Percentiles rank a stretch among this genome's conserved stretches.
Conservation (phyloP, 1,140 invertebrate genomes). For the Thaumetopoea pityocampa region DNA sequence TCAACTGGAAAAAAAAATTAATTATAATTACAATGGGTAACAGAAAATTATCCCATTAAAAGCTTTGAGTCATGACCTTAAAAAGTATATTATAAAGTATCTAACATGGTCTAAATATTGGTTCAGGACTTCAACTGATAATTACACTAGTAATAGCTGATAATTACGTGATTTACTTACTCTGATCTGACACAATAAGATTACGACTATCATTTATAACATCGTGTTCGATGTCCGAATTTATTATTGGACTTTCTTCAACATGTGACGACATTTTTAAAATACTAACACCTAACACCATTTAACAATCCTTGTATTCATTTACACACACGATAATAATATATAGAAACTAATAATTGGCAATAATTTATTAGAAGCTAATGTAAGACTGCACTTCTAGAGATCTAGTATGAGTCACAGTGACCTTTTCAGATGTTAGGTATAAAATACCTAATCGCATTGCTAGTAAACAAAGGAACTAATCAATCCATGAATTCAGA, state of each 20-base stretch:
- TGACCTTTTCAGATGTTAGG: slow-evolving; percentile 12
- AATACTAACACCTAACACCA: slow-evolving; percentile 29
- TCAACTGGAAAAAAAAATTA: slow-evolving; percentile 72
- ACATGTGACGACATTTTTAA: slow-evolving; percentile 48
- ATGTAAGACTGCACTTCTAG: slow-evolving; percentile 9
- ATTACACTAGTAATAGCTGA: not conserved
- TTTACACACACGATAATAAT: slow-evolving; percentile 1
- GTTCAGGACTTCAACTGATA: not conserved
- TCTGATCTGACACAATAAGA: slow-evolving; percentile 47
- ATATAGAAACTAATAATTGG: slow-evolving; percentile 3
- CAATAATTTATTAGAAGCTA: slow-evolving; percentile 1
- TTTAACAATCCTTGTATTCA: slow-evolving; percentile 5
- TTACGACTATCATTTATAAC: slow-evolving; percentile 52
- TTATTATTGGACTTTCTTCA: slow-evolving; percentile 65
- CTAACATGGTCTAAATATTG: not conserved
- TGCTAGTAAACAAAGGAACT: slow-evolving; percentile 16
- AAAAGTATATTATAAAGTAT: too few relatives aligned
- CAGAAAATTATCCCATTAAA: slow-evolving; percentile 4
- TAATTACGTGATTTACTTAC: slow-evolving; percentile 24
- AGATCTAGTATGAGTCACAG: slow-evolving; percentile 8
- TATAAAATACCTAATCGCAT: slow-evolving; percentile 6
- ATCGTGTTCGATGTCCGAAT: slow-evolving; percentile 64
- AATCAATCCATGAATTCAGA: not conserved
- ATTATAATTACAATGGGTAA: not conserved
- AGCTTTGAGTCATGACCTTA: not conserved